A percentile compares a stretch with the other conserved stretches of the same genome.
Conservation (phyloP, 2,888 invertebrate genomes). For the Ochropleura leucogaster region DNA sequence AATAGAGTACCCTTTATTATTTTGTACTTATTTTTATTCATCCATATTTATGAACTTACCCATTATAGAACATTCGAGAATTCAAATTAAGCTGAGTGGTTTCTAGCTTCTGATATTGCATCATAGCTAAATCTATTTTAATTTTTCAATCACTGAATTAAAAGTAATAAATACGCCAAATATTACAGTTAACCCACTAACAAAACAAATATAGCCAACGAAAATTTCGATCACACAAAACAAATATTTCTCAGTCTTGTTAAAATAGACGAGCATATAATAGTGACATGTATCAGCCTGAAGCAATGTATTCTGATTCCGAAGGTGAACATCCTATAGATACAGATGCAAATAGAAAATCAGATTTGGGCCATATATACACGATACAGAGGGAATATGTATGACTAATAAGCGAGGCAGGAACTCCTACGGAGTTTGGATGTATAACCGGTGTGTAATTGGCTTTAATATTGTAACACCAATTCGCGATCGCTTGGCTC, state of each 20-base stretch:
- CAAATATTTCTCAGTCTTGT: constrained; percentile 13
- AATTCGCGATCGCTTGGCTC: constrained; percentile 26
- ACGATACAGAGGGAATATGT: constrained; percentile 54
- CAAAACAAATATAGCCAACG: background rate
- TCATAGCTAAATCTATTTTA: background rate
- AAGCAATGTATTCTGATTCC: constrained; percentile 24
- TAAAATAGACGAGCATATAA: constrained; percentile 16
- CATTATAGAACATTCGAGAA: background rate
- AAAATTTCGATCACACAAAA: background rate
- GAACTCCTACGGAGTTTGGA: constrained; percentile 44
- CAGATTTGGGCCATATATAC: constrained; percentile 38
- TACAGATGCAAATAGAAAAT: constrained; percentile 54
- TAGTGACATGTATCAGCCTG: constrained; percentile 23
- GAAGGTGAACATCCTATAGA: constrained; percentile 32
- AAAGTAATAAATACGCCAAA: too few relatives aligned
- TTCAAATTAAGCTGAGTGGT: background rate
- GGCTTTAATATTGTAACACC: constrained; percentile 56
- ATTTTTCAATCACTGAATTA: background rate
- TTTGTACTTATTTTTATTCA: background rate
- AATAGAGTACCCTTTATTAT: constrained; percentile 7
- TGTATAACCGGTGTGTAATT: constrained; percentile 54
- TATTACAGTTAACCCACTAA: background rate
- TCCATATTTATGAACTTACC: background rate
- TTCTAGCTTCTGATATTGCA: background rate
- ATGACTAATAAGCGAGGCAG: constrained; percentile 49